Evolutionary conservation across 2,797 vertebrate species (phyloP).

Genomic region (Thamnophis elegans): DNA sequence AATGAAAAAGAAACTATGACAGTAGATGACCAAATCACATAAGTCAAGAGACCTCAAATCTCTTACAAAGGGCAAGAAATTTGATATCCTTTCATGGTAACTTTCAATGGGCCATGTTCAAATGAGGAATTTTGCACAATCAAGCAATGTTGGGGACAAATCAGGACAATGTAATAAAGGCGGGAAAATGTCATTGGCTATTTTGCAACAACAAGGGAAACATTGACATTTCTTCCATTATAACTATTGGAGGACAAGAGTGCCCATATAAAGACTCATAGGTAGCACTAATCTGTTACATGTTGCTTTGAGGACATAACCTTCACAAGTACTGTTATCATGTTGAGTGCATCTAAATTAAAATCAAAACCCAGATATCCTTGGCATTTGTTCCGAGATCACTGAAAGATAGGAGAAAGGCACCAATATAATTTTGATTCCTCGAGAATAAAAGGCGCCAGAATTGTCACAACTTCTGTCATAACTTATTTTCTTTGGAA

Average conservation of each 20-base stretch:
- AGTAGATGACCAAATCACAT: not conserved
- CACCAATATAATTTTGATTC: not conserved
- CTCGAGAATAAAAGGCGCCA: not conserved
- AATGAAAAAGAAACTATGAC: not conserved
- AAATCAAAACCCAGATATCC: not conserved
- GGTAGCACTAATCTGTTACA: not conserved
- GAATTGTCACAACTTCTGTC: not conserved
- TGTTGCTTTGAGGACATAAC: not conserved
- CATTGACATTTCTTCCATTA: not conserved
- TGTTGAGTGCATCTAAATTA: slow-evolving; percentile 24
- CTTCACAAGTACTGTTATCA: slow-evolving; percentile 9
- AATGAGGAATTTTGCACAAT: not conserved
- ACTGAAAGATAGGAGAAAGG: not conserved
- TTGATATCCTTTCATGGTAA: not conserved
- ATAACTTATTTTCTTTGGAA: not conserved
- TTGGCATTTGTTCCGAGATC: not conserved
- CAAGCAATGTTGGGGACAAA: not conserved
- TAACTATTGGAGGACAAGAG: not conserved
- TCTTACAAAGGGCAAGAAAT: not conserved
- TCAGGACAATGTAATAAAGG: not conserved
- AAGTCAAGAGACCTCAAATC: not conserved
- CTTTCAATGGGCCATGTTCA: not conserved
- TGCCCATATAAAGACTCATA: not conserved
- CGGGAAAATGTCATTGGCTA: not conserved
- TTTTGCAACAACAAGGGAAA: not conserved